Conservation (phyloP, 1,140 invertebrate genomes). For the Trachymyrmex septentrionalis region DNA sequence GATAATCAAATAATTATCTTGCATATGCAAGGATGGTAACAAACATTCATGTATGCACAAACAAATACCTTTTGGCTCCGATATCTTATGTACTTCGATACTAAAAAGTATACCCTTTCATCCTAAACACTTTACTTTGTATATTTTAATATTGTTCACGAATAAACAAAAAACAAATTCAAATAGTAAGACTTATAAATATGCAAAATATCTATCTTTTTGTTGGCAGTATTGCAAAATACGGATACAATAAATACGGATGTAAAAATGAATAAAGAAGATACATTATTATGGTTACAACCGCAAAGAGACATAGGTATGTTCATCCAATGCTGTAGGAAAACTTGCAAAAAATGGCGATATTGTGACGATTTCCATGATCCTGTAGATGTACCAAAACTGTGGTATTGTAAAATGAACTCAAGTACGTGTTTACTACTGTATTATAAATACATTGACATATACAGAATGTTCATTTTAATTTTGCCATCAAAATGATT, state of each 20-base stretch:
- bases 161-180: neutral
- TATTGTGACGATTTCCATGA: slow-evolving; percentile 87
- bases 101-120: too few relatives aligned
- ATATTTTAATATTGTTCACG: too few relatives aligned
- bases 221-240: slow-evolving; percentile 8
- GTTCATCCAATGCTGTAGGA: slow-evolving; percentile 88
- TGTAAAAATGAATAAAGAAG: slow-evolving; percentile 16
- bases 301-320: slow-evolving; percentile 86
- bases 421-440: slow-evolving; percentile 80
- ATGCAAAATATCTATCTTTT: neutral
- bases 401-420: slow-evolving; percentile 90
- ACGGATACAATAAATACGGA: neutral
- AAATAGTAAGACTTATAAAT: neutral
- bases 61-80: neutral
- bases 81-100: neutral
- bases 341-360: slow-evolving; percentile 86
- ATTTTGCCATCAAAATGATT: too few relatives aligned
- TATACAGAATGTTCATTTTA: neutral
- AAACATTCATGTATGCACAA: neutral
- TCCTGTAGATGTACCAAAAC: slow-evolving; percentile 87
- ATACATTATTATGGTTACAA: slow-evolving; percentile 84
- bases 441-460: neutral
- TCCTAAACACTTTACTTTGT: too few relatives aligned
- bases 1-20: neutral
- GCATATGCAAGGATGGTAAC: neutral